Base-by-base conservation (phyloP, 92 coral and sea anemone genomes). In the Actinernus sp. region DNA sequence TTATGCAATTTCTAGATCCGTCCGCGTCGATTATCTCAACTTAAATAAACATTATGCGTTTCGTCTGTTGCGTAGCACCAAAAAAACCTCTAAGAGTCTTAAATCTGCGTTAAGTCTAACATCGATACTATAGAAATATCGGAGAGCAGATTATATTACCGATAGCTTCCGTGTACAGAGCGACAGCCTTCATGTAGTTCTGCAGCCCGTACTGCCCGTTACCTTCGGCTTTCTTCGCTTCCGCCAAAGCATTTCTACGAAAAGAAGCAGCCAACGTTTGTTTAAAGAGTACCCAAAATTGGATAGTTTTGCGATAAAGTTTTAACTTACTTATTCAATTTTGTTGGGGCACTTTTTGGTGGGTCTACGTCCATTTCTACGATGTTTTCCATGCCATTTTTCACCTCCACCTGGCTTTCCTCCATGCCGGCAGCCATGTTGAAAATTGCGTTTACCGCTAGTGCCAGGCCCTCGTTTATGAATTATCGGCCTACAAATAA, bases 141-240 rank as follows among this genome's bases (percentile, higher is more conserved):
- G n/a, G n/a, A n/a, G 14, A 36, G 41, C 14, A 14, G 41, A 7
- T 45, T n/a, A 43, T 20, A 61, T 58, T 65, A 93, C 98, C 96
- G 63, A 93, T 93, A 26, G 98, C 98, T 90, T 90, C 92, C 18
- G 98, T 55, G 84, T 93, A 93, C 23, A 90, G 75, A 26, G 63
- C 63, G 0, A 83, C 29, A 21, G 98, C 98, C 19, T 52, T 72
- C 31, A 67, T 79, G 71, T 93, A 93, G 53, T 86, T 70, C 68
- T 83, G 87, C 78, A 78, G 75, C 7, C 34, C 78, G 40, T 93
- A 93, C n/a, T 84, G 84, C 41, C 40, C 55, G 60, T 93, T 93
- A n/a, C 98, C 98, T 71, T 91, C 98, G 56, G 64, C 76, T 38
- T 91, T 93, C 33, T 93, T 93, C 58, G 55, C 91, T 63, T 93